These are phyloP conservation scores for Rousettus leschenaultii DNA, from an alignment of 2,113 vertebrate species.

Conservation along the genomic window DNA sequence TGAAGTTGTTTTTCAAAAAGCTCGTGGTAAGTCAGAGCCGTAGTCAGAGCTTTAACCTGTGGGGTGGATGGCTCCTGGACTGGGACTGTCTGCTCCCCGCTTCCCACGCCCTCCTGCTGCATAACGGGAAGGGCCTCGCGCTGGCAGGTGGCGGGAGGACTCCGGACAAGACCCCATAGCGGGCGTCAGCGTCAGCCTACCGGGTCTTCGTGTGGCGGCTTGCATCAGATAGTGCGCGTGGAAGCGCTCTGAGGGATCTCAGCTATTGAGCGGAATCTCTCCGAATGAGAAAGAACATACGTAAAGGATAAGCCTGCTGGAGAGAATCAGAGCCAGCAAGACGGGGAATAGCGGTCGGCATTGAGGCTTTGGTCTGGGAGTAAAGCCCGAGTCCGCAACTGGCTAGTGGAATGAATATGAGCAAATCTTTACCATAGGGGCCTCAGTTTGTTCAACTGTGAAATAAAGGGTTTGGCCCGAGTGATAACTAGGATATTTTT, in stretches of 20 bases:
- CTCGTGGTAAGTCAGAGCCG: neutral
- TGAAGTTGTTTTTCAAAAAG: neutral
- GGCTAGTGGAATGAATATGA: neutral
- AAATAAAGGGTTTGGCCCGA: neutral
- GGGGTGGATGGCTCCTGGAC: neutral
- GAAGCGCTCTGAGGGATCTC: neutral
- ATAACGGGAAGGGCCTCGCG: accelerated
- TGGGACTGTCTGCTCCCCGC: neutral
- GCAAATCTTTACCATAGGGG: neutral
- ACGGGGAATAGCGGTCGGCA: neutral
- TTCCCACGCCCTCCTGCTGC: neutral
- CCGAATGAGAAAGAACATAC: neutral
- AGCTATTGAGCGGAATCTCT: neutral
- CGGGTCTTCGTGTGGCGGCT: too few species aligned
- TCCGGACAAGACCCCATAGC: neutral
- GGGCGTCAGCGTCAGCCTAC: accelerated
- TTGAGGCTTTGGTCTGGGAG: neutral
- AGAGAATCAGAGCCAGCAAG: neutral
- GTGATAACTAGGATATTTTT: neutral
- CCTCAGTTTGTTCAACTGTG: neutral
- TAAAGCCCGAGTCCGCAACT: neutral
- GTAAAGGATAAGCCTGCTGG: neutral
- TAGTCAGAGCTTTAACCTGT: neutral
- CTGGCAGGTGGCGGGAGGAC: accelerated
- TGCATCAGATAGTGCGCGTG: neutral